Conservation (phyloP, 2,797 vertebrate genomes). For the Poecilia velifera region DNA sequence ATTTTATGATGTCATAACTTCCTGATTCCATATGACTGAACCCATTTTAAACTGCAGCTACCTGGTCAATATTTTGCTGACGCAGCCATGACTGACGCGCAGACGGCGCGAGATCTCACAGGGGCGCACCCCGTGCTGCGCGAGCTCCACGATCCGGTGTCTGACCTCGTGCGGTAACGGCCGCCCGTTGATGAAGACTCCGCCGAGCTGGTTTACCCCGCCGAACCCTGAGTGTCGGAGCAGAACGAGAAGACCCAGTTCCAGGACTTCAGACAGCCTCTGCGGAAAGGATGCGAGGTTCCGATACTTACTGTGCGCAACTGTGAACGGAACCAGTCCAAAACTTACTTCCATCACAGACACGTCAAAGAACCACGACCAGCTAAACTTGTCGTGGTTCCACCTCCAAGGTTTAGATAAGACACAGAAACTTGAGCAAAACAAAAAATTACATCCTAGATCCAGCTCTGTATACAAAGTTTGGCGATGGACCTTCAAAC, state of each 20-base stretch:
- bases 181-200: slow-evolving; percentile 91
- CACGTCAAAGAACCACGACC: not conserved
- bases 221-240: slow-evolving; percentile 79
- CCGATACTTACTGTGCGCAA: slow-evolving; percentile 87
- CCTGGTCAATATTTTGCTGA: slow-evolving; percentile 94
- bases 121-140: slow-evolving; percentile 88
- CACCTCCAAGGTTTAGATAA: not conserved
- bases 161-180: slow-evolving; percentile 89
- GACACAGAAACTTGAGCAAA: not conserved
- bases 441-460: not conserved
- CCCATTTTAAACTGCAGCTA: slow-evolving; percentile 59
- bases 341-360: slow-evolving; percentile 87
- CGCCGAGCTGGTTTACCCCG: slow-evolving; percentile 93
- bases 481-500: too few species aligned
- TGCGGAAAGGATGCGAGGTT: not conserved
- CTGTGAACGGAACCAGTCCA: slow-evolving; percentile 88
- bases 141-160: slow-evolving; percentile 91
- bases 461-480: not conserved
- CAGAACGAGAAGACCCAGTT: not conserved
- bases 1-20: too few species aligned
- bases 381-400: not conserved
- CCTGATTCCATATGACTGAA: not conserved
- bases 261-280: not conserved
- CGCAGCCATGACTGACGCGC: slow-evolving; percentile 92
- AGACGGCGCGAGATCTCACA: slow-evolving; percentile 79